Percentiles rank a stretch among this genome's conserved stretches.
Conservation (phyloP, 1,140 invertebrate species). For the Drepana arcuata region DNA sequence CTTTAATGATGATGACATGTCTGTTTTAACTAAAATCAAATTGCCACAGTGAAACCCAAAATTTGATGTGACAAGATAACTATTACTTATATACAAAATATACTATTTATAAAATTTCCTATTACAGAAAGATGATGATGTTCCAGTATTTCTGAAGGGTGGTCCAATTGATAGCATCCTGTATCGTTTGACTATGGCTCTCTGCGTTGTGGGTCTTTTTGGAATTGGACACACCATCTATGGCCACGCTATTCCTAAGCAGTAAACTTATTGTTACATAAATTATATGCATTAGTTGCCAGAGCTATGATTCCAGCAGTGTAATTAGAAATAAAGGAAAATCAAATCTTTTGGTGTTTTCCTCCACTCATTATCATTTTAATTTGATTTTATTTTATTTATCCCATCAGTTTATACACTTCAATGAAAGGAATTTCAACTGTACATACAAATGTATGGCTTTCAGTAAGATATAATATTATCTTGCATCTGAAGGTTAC, state of each 20-base stretch:
- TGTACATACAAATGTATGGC: no score
- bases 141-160: constrained; percentile 62
- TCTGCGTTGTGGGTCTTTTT: constrained; percentile 36
- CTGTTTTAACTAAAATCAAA: no score
- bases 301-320: constrained; percentile 30
- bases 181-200: constrained; percentile 46
- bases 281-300: constrained; percentile 39
- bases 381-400: constrained; percentile 1
- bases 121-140: constrained; percentile 58
- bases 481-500: no score
- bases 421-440: no score
- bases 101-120: no score
- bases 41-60: no score
- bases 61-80: no score
- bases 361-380: constrained; percentile 1
- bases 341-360: no score
- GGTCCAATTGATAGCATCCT: constrained; percentile 64
- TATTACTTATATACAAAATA: no score
- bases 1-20: no score
- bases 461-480: no score
- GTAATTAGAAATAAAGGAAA: constrained; percentile 18
- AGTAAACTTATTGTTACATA: constrained; percentile 23
- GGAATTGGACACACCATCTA: constrained; percentile 47
- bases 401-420: constrained; percentile 3
- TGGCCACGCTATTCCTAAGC: constrained; percentile 45